These are phyloP conservation scores for Neodiprion pinetum DNA, from an alignment of 1,140 invertebrate species.

Conservation along the genomic window DNA sequence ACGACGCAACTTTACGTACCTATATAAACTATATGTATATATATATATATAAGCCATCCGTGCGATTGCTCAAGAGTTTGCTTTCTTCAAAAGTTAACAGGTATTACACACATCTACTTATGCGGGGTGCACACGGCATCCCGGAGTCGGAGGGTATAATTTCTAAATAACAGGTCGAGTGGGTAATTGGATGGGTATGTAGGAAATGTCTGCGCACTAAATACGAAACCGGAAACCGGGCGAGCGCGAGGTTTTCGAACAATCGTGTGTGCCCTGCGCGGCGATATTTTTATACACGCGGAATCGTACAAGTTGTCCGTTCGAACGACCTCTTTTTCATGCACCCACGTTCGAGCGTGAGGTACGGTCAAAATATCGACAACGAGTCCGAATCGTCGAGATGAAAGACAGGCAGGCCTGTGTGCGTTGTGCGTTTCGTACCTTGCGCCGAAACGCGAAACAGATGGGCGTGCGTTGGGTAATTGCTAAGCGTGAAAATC, in stretches of 20 bases:
- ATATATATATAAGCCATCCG: too few species aligned
- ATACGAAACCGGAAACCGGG: neutral
- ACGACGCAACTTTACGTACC: neutral
- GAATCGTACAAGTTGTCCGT: too few species aligned
- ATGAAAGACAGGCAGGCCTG: too few species aligned
- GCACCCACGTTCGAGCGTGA: too few species aligned
- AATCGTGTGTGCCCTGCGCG: neutral
- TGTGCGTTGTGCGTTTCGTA: too few species aligned
- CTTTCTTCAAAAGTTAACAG: neutral
- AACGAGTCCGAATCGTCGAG: too few species aligned
- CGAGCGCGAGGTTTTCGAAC: neutral
- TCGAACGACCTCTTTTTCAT: too few species aligned
- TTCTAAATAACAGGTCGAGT: slow-evolving; percentile 3
- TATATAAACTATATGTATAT: too few species aligned
- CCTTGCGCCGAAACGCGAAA: too few species aligned
- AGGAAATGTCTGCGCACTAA: neutral
- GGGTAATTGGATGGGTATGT: neutral
- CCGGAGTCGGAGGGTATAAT: neutral
- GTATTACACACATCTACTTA: neutral
- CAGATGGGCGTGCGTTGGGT: too few species aligned
- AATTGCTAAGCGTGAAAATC: neutral
- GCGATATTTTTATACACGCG: neutral
- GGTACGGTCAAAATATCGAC: too few species aligned
- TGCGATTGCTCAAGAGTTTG: neutral
- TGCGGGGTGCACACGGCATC: neutral